phyloP scores from a whole-genome alignment of 1,140 invertebrate species.

The Drosophila melanica region DNA sequence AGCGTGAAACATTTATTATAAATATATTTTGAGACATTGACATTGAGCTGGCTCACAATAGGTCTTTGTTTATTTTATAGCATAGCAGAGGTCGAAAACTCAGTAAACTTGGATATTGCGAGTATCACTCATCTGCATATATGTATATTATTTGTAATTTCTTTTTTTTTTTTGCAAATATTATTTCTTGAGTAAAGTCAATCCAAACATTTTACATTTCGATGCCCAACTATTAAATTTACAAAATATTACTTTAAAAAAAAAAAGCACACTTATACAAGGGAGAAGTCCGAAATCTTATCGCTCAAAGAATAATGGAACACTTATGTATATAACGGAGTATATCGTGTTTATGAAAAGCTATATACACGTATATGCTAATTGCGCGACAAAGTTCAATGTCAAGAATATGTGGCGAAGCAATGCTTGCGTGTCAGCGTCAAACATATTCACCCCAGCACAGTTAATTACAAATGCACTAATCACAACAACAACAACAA shows the following conservation, averaged over 20 bases:
- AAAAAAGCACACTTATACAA: conserved; percentile 2
- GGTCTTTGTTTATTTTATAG: too few relatives aligned
- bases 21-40: too few relatives aligned
- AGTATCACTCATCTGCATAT: too few relatives aligned
- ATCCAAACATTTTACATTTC: too few relatives aligned
- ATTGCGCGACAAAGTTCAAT: conserved; percentile 51
- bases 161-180: too few relatives aligned
- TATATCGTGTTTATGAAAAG: conserved; percentile 9
- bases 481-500: conserved; percentile 42
- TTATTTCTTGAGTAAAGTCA: too few relatives aligned
- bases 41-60: too few relatives aligned
- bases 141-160: too few relatives aligned
- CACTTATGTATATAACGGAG: background rate
- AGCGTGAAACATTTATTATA: too few relatives aligned
- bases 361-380: conserved; percentile 12
- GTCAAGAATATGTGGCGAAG: conserved; percentile 37
- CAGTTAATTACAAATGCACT: conserved; percentile 56
- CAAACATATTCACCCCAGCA: conserved; percentile 40
- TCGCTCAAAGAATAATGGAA: background rate
- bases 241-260: background rate
- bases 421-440: conserved; percentile 38
- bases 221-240: too few relatives aligned
- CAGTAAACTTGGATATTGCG: too few relatives aligned
- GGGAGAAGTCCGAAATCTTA: conserved; percentile 37
- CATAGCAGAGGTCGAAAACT: too few relatives aligned